Base-by-base conservation (phyloP, 2,888 invertebrate species). In the Synergus itoensis region DNA sequence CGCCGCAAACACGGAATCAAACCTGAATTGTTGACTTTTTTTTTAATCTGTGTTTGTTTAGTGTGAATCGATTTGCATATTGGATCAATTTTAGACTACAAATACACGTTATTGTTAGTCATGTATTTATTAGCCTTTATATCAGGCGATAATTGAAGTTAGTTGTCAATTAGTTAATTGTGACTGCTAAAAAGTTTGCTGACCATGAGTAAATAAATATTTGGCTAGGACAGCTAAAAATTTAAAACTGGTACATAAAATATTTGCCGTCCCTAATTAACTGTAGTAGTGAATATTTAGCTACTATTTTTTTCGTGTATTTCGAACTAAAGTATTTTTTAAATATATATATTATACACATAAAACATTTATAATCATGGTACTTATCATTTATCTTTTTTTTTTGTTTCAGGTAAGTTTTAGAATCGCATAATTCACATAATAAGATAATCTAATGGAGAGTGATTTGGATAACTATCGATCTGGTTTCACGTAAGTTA, bases 361-460 rank as follows among this genome's bases (percentile, higher is more conserved):
- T 28, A 28, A 57, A 57, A n/a, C 9, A 18, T n/a, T 57, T 9
- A 36, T 36, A 36, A 21, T 0, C 11, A 69, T 57, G 18, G 18
- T 9, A 57, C 9, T 73, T n/a, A 73, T 16, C 11, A 73, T 5
- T 12, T 40, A 3, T 18, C 16, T 53, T 9, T 53, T 65, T 65
- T 53, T 73, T 53, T 4, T 73, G 73, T 73, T 73, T 40, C 53
- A 73, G 73, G 73, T 73, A 53, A 73, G 73, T 73, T 18, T 73
- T 53, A 53, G 36, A 53, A 16, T 73, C 53, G 36, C n/a, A 40
- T 14, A 69, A 69, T 48, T 73, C 41, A 11, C 73, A 36, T 16
- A 36, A 53, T 36, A 45, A 28, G 9, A 36, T 36, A 28, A 2
- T 28, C 48, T 36, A n/a, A 53, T 12, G 45, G 28, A 57, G n/a